phyloP scores from a whole-genome alignment of 37 sponge, comb jelly and placozoan species.

The Ianthella basta region DNA sequence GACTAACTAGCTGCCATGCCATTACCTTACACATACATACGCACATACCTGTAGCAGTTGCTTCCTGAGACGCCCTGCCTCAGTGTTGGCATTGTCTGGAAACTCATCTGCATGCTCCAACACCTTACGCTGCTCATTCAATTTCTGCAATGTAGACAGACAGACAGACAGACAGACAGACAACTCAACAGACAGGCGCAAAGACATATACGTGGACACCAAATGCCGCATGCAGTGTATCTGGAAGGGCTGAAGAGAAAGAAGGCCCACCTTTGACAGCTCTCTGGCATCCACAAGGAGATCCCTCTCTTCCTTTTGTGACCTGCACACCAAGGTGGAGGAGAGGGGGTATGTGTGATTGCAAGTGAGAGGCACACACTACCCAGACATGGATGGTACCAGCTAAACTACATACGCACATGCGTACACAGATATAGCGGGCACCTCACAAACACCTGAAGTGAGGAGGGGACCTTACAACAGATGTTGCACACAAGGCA shows the following conservation, averaged over 20 bases:
- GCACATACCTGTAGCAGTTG: constrained; percentile 48
- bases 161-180: not conserved
- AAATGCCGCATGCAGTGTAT: not conserved
- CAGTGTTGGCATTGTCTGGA: constrained; percentile 67
- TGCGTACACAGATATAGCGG: not conserved
- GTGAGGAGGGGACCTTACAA: too few relatives aligned
- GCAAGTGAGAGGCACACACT: not conserved
- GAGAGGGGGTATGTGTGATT: not conserved
- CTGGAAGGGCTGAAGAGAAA: not conserved
- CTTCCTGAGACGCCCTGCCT: constrained; percentile 55
- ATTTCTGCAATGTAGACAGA: constrained; percentile 11
- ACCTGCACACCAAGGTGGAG: constrained; percentile 37
- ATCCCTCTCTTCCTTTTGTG: constrained; percentile 54
- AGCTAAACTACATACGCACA: not conserved
- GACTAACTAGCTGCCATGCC: too few relatives aligned
- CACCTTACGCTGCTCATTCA: constrained; percentile 55
- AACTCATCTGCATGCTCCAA: constrained; percentile 65
- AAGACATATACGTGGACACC: not conserved
- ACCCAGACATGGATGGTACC: too few relatives aligned
- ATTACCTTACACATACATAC: too few relatives aligned
- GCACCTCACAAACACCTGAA: too few relatives aligned
- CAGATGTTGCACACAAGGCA: too few relatives aligned
- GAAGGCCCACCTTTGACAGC: constrained; percentile 46
- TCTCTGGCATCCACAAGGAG: constrained; percentile 56
- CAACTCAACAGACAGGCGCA: not conserved